Conservation (phyloP, 2,888 invertebrate genomes). For the Ceratothoa steindachneri region DNA sequence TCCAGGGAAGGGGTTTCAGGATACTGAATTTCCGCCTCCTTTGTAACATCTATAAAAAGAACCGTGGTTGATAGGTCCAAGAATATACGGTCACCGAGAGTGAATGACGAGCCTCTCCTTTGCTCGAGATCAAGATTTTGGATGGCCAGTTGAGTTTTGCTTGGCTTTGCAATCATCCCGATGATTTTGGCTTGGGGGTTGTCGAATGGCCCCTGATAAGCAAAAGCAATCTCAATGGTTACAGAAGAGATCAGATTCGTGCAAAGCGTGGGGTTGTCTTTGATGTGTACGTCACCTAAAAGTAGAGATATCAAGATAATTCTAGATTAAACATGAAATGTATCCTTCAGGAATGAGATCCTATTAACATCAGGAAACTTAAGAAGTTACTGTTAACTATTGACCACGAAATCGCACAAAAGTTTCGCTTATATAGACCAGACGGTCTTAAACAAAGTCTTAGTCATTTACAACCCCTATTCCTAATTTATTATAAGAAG, state of each 20-base stretch:
- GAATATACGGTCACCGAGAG: neutral
- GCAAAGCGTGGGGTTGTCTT: too few species aligned
- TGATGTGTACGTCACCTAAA: too few species aligned
- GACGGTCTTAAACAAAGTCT: too few species aligned
- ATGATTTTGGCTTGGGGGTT: slow-evolving; percentile 40
- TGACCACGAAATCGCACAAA: too few species aligned
- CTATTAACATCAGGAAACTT: too few species aligned
- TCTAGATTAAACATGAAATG: too few species aligned
- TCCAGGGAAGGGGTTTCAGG: slow-evolving; percentile 26
- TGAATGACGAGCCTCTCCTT: neutral
- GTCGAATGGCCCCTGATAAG: slow-evolving; percentile 28
- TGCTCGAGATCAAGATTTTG: neutral
- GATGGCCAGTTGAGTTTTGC: neutral
- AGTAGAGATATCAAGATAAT: too few species aligned
- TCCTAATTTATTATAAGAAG: too few species aligned
- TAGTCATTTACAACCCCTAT: too few species aligned
- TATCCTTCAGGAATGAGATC: too few species aligned
- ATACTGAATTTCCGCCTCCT: slow-evolving; percentile 18
- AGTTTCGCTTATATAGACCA: too few species aligned
- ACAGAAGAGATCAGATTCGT: slow-evolving; percentile 19
- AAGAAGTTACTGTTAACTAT: too few species aligned
- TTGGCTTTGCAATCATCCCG: slow-evolving; percentile 14
- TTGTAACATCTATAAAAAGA: slow-evolving; percentile 27
- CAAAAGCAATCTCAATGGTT: slow-evolving; percentile 27
- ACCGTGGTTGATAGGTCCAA: slow-evolving; percentile 31